Evolutionary conservation across 2,113 vertebrate genomes (phyloP).

Genomic region (Psophia crepitans): DNA sequence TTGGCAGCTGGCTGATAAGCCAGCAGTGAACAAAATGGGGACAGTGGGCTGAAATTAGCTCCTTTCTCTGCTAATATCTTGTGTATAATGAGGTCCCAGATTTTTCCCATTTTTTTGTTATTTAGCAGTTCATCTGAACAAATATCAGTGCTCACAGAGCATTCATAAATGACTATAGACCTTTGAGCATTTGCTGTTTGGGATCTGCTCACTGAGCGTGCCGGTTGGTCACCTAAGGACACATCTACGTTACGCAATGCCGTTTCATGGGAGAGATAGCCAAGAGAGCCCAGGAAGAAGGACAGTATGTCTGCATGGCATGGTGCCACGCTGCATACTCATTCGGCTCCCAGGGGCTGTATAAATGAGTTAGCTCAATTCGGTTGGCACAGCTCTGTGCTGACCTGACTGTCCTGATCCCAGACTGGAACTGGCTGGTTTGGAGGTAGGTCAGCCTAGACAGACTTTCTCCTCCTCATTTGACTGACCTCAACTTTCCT

Average conservation of each 20-base stretch:
- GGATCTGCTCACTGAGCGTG: background rate
- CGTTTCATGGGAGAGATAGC: background rate
- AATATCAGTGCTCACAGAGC: background rate
- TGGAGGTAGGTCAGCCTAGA: background rate
- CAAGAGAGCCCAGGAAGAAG: slow-evolving; percentile 43
- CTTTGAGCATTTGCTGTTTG: background rate
- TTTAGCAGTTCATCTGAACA: background rate
- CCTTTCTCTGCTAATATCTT: background rate
- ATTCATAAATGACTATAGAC: background rate
- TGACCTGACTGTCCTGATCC: slow-evolving; percentile 23
- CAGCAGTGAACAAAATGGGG: background rate
- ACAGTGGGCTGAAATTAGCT: background rate
- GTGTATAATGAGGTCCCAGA: background rate
- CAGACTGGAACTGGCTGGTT: background rate
- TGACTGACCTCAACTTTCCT: background rate
- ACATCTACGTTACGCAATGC: background rate
- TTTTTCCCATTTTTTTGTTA: background rate
- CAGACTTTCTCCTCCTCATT: background rate
- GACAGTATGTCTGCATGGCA: slow-evolving; percentile 27
- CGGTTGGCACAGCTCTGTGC: background rate
- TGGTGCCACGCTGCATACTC: background rate
- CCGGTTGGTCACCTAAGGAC: slow-evolving; percentile 26
- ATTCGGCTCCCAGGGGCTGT: background rate
- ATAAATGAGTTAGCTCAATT: slow-evolving; percentile 35
- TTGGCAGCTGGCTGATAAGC: background rate